These are phyloP conservation scores for Neolamprologus brichardi DNA, from an alignment of 2,113 vertebrate species.

Conservation along the genomic window DNA sequence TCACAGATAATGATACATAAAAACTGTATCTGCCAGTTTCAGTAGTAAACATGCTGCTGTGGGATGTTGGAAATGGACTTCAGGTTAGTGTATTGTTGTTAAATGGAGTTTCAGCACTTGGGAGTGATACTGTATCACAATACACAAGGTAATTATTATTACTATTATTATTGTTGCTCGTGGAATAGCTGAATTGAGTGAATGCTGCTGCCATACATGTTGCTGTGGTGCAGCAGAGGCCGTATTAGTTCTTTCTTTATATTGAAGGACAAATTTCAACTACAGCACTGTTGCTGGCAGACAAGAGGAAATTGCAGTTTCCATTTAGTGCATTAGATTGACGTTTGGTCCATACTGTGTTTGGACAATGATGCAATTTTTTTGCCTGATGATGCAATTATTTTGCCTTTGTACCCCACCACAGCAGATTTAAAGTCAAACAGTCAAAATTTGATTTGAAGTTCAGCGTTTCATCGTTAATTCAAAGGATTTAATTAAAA, in stretches of 20 bases:
- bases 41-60: not conserved
- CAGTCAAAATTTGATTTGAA: not conserved
- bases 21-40: not conserved
- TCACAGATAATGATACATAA: not conserved
- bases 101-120: not conserved
- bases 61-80: not conserved
- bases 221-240: not conserved
- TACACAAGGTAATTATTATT: not conserved
- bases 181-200: not conserved
- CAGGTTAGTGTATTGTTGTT: not conserved
- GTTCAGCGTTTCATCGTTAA: not conserved
- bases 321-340: not conserved
- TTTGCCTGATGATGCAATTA: too few relatives aligned
- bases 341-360: not conserved
- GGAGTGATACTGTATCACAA: not conserved
- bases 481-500: not conserved
- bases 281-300: not conserved
- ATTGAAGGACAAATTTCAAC: not conserved
- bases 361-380: not conserved
- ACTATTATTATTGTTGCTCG: not conserved
- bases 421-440: not conserved
- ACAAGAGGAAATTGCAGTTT: not conserved
- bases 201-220: not conserved
- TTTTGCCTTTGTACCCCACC: not conserved
- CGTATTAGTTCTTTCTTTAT: not conserved